Percentiles rank a stretch among this genome's conserved stretches.
phyloP scores from a whole-genome alignment of 1,140 invertebrate species.

The Drosophila pseudoobscura region DNA sequence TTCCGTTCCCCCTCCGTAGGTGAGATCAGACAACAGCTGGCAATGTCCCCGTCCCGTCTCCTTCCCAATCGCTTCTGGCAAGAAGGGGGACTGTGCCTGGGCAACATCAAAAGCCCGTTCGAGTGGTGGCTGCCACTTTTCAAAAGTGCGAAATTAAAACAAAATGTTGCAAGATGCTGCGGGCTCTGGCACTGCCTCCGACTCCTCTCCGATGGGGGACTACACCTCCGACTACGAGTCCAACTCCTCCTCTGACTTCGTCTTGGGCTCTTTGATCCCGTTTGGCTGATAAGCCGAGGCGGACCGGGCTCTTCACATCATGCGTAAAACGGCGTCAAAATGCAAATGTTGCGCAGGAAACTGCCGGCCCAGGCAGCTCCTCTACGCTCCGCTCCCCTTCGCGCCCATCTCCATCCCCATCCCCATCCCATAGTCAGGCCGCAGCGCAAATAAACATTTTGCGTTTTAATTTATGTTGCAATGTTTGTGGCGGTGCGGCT shows the following conservation, averaged over 20 bases:
- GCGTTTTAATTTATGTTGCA: conserved; percentile 73
- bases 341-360: conserved; percentile 75
- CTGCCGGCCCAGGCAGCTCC: conserved; percentile 38
- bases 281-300: conserved; percentile 65
- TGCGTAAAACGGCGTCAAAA: conserved; percentile 80
- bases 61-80: conserved; percentile 1
- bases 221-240: neutral
- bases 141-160: conserved; percentile 80
- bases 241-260: conserved; percentile 23
- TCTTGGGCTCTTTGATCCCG: conserved; percentile 66
- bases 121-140: conserved; percentile 75
- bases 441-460: conserved; percentile 75
- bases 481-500: conserved; percentile 33
- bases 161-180: conserved; percentile 80
- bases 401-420: neutral
- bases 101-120: conserved; percentile 73
- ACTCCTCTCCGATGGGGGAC: neutral
- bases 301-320: conserved; percentile 54
- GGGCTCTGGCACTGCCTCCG: conserved; percentile 32
- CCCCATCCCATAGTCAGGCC: conserved; percentile 36
- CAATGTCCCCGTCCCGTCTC: neutral
- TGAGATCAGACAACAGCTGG: conserved; percentile 13
- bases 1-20: conserved; percentile 15
- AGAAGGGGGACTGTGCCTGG: conserved; percentile 22
- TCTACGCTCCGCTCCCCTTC: neutral